Conservation (phyloP, 2,888 invertebrate genomes). For the Achlya flavicornis region DNA sequence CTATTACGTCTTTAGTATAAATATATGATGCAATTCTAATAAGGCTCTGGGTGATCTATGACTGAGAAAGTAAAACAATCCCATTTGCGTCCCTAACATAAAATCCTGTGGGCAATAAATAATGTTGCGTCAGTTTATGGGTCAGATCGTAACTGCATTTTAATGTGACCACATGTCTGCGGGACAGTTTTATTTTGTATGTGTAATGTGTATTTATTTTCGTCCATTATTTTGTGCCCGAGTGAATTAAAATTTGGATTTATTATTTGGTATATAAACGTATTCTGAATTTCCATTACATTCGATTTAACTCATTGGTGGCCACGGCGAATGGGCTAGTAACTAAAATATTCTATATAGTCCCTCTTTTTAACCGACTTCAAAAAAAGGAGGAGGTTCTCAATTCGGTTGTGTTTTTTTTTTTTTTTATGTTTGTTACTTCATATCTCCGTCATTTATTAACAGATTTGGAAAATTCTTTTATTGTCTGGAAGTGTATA, state of each 20-base stretch:
- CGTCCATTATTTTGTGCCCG: neutral
- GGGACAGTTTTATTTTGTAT: slow-evolving; percentile 16
- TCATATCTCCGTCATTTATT: no score
- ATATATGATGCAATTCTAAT: slow-evolving; percentile 5
- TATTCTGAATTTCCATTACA: no score
- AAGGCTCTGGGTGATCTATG: slow-evolving; percentile 1
- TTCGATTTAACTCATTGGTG: no score
- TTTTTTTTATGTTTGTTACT: no score
- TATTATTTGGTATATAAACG: neutral
- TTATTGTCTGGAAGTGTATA: no score
- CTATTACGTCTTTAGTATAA: neutral
- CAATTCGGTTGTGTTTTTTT: no score
- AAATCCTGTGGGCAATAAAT: slow-evolving; percentile 46
- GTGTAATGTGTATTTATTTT: neutral
- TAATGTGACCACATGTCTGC: slow-evolving; percentile 50
- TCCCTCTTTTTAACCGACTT: no score
- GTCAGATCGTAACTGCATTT: slow-evolving; percentile 51
- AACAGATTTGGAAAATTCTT: no score
- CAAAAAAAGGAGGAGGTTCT: no score
- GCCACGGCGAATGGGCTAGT: no score
- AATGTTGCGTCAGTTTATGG: slow-evolving; percentile 47
- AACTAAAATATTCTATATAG: no score
- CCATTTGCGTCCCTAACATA: slow-evolving; percentile 33
- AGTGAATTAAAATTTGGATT: neutral
- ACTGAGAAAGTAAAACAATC: slow-evolving; percentile 29